Evolutionary conservation across 2,888 invertebrate species (phyloP), one percentile per base, ranked within the genome.

Genomic region (Platycheirus albimanus): DNA sequence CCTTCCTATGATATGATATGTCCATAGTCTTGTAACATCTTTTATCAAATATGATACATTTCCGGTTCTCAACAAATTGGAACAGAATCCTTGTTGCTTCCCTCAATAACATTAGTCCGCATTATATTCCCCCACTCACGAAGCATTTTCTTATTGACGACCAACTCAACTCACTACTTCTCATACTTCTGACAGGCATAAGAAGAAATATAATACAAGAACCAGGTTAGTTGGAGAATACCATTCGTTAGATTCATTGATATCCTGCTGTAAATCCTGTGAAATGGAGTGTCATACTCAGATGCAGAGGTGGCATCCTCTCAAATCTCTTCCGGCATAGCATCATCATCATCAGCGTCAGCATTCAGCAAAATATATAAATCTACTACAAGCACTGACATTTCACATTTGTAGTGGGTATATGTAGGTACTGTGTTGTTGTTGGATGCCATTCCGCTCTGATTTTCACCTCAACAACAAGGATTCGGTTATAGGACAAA

Each of bases 221-320:
- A 24, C 43, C 45, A 47, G 52, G 30, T 19, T 33, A 13, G 36
- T 36, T 15, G 30, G 52, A 24, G 30, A 19, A 51, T 33, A 47
- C 41, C 61, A 67, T 41, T 61, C 63, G 67, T 58, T 41, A 51
- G 49, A 75, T 56, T 75, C 69, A 70, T 69, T 75, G 79, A 80
- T 75, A 80, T 51, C 79, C 61, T 45, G 61, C 13, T 75, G 69
- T 64, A 75, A 80, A 58, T 75, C 69, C 79, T 75, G 69, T 69
- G 63, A 75, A 80, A 75, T 80, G 63, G 75, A 75, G 79, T 80
- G 79, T 80, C 79, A 64, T 75, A 49, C 51, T 80, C 75, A 80
- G 71, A 58, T 36, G 47, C 67, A 74, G 41, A 54, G 8, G 36
- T 38, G 19, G 74, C 30, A 79, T 63, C 61, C 51, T 51, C 38